phyloP scores from a whole-genome alignment of 2,113 vertebrate genomes.

The Xyliphius kryptos region DNA sequence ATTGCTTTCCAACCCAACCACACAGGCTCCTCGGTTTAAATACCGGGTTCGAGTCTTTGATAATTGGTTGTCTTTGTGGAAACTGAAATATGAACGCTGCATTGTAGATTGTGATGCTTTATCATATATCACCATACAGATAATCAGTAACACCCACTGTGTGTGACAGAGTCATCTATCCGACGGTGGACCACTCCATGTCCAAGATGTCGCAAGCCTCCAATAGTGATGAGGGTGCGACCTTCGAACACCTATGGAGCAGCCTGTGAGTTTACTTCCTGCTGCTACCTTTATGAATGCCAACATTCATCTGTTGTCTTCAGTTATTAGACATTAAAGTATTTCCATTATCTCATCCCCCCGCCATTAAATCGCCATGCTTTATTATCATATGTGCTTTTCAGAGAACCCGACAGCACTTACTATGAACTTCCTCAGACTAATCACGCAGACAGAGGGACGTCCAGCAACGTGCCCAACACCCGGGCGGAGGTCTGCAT shows the following conservation, averaged over 20 bases:
- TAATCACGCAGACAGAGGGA: constrained; percentile 54
- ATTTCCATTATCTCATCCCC: too few species aligned
- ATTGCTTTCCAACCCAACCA: constrained; percentile 29
- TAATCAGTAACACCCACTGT: neutral
- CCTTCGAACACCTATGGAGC: constrained; percentile 92
- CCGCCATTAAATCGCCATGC: too few species aligned
- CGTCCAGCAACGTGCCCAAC: constrained; percentile 54
- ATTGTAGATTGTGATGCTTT: too few species aligned
- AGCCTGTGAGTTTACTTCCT: constrained; percentile 85
- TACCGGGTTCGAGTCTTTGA: constrained; percentile 1
- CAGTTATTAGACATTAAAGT: too few species aligned
- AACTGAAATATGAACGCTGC: too few species aligned
- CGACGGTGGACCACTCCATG: constrained; percentile 57
- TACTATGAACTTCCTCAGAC: constrained; percentile 85
- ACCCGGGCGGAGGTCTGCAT: constrained; percentile 70
- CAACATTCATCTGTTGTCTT: too few species aligned
- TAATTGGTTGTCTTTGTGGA: neutral
- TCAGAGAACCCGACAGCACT: constrained; percentile 93
- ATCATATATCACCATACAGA: neutral
- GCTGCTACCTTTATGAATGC: too few species aligned
- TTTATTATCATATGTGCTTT: neutral
- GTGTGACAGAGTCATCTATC: constrained; percentile 67
- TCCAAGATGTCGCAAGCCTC: constrained; percentile 83
- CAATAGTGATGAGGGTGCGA: constrained; percentile 76
- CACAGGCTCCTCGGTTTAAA: neutral